A percentile compares a stretch with the other conserved stretches of the same genome.
Evolutionary conservation across 2,888 invertebrate genomes (phyloP).

Genomic region (Gonocerus acuteangulatus): DNA sequence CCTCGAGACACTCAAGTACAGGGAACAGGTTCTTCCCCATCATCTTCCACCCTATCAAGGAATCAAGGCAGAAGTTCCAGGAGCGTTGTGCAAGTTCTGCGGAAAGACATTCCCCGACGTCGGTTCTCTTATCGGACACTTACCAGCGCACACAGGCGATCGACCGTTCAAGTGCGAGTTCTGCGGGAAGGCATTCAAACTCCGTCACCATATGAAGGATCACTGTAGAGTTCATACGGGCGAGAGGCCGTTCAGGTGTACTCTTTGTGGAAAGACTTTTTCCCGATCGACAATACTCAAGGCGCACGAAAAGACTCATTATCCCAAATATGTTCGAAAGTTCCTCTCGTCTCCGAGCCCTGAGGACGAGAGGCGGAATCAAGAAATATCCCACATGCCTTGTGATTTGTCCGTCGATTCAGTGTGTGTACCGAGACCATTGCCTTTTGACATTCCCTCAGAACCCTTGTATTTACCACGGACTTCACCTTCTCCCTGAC

Average conservation of each 20-base stretch:
- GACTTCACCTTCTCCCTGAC: constrained; percentile 38
- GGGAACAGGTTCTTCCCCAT: constrained; percentile 55
- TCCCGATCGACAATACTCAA: constrained; percentile 83
- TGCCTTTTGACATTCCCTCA: constrained; percentile 30
- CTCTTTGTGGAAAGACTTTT: constrained; percentile 83
- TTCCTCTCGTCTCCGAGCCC: constrained; percentile 72
- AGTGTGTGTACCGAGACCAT: constrained; percentile 37
- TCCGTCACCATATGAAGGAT: constrained; percentile 90
- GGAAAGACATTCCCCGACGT: constrained; percentile 89
- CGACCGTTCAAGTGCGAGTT: constrained; percentile 89
- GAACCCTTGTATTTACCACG: constrained; percentile 33
- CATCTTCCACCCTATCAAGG: constrained; percentile 48
- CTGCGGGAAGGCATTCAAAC: constrained; percentile 87
- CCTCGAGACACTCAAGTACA: constrained; percentile 77
- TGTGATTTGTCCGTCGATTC: constrained; percentile 40
- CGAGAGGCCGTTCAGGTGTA: constrained; percentile 81
- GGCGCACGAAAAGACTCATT: constrained; percentile 88
- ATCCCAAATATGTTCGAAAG: constrained; percentile 83
- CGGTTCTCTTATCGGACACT: constrained; percentile 75
- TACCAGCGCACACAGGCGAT: constrained; percentile 84
- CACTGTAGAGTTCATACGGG: constrained; percentile 89
- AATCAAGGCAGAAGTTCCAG: constrained; percentile 48
- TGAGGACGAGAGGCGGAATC: constrained; percentile 50
- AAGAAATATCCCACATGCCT: constrained; percentile 34
- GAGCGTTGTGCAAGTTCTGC: constrained; percentile 85